Conservation (phyloP, 2,888 invertebrate genomes). For the Drosophila maculinotata region DNA sequence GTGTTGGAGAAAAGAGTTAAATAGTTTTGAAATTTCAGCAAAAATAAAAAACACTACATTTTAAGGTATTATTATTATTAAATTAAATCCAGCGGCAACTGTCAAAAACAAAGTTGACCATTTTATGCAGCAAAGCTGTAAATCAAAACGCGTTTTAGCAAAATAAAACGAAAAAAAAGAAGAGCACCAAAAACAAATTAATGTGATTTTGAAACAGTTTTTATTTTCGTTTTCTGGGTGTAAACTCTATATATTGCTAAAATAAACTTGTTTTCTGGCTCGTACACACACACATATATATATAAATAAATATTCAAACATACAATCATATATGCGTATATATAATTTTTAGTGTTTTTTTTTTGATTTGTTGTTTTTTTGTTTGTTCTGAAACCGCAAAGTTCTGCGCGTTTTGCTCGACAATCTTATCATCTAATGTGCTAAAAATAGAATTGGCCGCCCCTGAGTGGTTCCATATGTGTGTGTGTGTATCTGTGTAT, state of each 20-base stretch:
- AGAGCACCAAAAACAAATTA: slow-evolving; percentile 34
- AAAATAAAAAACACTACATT: no score
- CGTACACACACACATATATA: slow-evolving; percentile 11
- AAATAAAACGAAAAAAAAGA: slow-evolving; percentile 7
- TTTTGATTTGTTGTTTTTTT: no score
- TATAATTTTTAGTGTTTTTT: slow-evolving; percentile 38
- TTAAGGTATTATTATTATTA: slow-evolving; percentile 9
- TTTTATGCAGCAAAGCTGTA: slow-evolving; percentile 39
- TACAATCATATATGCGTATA: slow-evolving; percentile 29
- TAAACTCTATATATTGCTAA: slow-evolving; percentile 51
- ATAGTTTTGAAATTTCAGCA: no score
- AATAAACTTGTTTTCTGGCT: slow-evolving; percentile 60
- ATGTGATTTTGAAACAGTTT: slow-evolving; percentile 44
- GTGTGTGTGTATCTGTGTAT: slow-evolving; percentile 14
- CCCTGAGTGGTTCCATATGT: slow-evolving; percentile 57
- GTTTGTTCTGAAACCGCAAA: slow-evolving; percentile 65
- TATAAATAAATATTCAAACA: slow-evolving; percentile 25
- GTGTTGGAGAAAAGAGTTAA: no score
- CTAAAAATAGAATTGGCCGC: slow-evolving; percentile 71
- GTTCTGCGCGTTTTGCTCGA: slow-evolving; percentile 69
- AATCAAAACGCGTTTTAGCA: slow-evolving; percentile 46
- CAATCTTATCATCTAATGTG: slow-evolving; percentile 76
- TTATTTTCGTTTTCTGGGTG: slow-evolving; percentile 31
- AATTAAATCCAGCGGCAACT: slow-evolving; percentile 39
- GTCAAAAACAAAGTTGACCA: slow-evolving; percentile 39